Evolutionary conservation across 2,797 vertebrate species (phyloP), one percentile per base, ranked within the genome.

Genomic region (Parauchenoglanis ngamensis): DNA sequence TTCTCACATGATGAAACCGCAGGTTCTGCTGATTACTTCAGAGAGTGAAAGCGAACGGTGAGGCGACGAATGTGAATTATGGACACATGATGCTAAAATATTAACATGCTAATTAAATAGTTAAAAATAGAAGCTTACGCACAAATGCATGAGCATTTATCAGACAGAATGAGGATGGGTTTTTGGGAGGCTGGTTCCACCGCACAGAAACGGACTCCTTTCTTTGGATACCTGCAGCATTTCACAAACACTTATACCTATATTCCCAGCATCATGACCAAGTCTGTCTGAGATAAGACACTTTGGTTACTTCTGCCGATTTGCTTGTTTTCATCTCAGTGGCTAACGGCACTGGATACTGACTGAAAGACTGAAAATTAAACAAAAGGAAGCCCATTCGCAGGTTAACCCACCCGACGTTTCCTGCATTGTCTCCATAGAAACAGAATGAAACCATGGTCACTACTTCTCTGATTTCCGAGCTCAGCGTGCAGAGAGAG

Each of bases 381-480:
- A n/a, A 49, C 23, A 49, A 52, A 23, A 76, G 73, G 12, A 12
- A 65, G 91, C 84, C 85, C 61, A 91, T 77, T 75, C 84, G 85
- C 86, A 83, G 63, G 65, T 90, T 87, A 87, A 90, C 91, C 90
- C 75, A 81, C 56, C 75, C 2, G 52, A 56, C 15, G n/a, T 77
- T 76, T 77, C 31, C 54, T 40, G 73, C 56, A 67, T 83, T 65
- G 92, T 95, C 94, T 91, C 94, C 94, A 93, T 93, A 93, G 94
- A 92, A 95, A 96, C 94, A 89, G 87, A 91, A 95, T 93, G 92
- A 94, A 91, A 94, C 91, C 89, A 90, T 90, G 90, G 90, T 89
- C 83, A 86, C 91, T 89, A 90, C 68, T 89, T 91, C 77, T 84
- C 86, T 63, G 85, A 90, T 75, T 87, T 88, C 46, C 0, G 31